A percentile compares a stretch with the other conserved stretches of the same genome.
phyloP scores from a whole-genome alignment of 2,888 invertebrate species.

The Slavum lentiscoides region DNA sequence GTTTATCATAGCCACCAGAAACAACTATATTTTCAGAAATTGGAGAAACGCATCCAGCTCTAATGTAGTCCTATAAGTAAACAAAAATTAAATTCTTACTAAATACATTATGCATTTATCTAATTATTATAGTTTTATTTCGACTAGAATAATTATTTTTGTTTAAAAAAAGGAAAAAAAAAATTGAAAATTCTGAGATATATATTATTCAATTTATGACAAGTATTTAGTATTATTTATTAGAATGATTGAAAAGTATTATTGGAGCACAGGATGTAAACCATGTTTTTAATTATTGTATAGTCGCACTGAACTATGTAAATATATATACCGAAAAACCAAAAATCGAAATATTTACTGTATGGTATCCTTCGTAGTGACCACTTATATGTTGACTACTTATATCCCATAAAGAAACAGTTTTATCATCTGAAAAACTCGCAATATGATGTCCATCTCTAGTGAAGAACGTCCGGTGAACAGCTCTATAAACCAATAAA shows the following conservation, averaged over 20 bases:
- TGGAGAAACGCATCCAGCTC: constrained; percentile 80
- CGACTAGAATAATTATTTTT: neutral
- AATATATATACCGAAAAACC: neutral
- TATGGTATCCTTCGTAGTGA: constrained; percentile 70
- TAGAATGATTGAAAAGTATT: too few relatives aligned
- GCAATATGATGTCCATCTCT: constrained; percentile 76
- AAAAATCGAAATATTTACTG: constrained; percentile 55
- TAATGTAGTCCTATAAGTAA: constrained; percentile 71
- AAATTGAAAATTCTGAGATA: too few relatives aligned
- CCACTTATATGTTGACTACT: constrained; percentile 68
- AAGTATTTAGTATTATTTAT: too few relatives aligned
- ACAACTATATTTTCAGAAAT: constrained; percentile 75
- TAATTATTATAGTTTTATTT: neutral
- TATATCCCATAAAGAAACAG: constrained; percentile 88
- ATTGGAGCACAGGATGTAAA: too few relatives aligned
- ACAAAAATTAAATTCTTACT: neutral
- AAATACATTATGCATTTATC: neutral
- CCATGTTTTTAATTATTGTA: too few relatives aligned
- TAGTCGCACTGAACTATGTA: neutral
- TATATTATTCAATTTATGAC: too few relatives aligned
- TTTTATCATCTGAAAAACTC: constrained; percentile 90
- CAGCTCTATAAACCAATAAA: constrained; percentile 61
- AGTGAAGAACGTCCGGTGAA: constrained; percentile 82
- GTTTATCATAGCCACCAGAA: constrained; percentile 88
- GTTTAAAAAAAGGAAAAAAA: too few relatives aligned